Evolutionary conservation across 2,888 invertebrate species (phyloP).

Genomic region (Diarsia mendica): DNA sequence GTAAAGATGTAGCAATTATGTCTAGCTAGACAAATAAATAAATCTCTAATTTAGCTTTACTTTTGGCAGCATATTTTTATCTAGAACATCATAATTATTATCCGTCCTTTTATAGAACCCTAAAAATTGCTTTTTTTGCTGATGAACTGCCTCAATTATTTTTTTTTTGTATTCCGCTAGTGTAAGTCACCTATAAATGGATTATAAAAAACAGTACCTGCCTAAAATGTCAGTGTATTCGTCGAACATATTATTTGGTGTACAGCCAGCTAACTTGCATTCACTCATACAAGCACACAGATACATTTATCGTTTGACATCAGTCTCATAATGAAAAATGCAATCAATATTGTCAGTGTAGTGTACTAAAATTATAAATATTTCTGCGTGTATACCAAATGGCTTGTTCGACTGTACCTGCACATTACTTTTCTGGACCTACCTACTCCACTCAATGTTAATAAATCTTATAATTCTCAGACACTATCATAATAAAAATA

Average conservation of each 20-base stretch:
- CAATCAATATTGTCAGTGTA: too few relatives aligned
- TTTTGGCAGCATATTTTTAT: constrained; percentile 37
- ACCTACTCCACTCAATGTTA: not conserved
- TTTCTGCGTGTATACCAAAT: too few relatives aligned
- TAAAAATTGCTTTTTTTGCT: not conserved
- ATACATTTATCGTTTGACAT: too few relatives aligned
- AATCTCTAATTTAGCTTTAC: constrained; percentile 10
- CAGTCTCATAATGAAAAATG: too few relatives aligned
- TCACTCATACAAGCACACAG: too few relatives aligned
- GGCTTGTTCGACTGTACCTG: not conserved
- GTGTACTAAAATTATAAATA: too few relatives aligned
- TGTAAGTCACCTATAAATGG: not conserved
- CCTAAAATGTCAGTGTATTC: not conserved
- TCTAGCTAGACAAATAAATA: not conserved
- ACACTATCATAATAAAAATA: not conserved
- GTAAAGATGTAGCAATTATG: not conserved
- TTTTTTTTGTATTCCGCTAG: not conserved
- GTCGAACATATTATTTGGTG: not conserved
- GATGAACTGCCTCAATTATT: not conserved
- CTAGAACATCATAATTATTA: constrained; percentile 26
- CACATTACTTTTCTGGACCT: not conserved
- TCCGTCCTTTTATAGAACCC: constrained; percentile 59
- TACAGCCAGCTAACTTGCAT: too few relatives aligned
- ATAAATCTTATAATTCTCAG: constrained; percentile 2
- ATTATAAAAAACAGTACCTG: not conserved